A percentile compares a stretch with the other conserved stretches of the same genome.
Evolutionary conservation across 2,888 invertebrate genomes (phyloP).

Genomic region (Euplexia lucipara): DNA sequence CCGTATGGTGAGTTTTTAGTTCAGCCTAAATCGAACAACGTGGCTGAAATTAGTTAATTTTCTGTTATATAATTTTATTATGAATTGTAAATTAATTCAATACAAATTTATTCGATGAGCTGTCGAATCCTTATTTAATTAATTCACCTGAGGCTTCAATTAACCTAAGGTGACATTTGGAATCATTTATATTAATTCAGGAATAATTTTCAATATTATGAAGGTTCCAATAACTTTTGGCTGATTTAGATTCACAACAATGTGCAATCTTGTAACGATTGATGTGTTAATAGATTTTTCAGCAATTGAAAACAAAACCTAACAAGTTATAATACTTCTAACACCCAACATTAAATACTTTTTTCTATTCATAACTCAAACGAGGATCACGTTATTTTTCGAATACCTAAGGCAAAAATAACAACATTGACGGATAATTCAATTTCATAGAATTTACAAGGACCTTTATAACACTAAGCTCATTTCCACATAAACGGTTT

Average conservation of each 20-base stretch:
- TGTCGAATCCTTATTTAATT: background rate
- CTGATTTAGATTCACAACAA: background rate
- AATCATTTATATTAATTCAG: background rate
- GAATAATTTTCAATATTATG: background rate
- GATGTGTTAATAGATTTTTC: too few relatives aligned
- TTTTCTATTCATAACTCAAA: background rate
- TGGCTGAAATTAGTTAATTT: background rate
- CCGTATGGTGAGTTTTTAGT: conserved; percentile 5
- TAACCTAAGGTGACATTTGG: background rate
- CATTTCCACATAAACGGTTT: conserved; percentile 16
- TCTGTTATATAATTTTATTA: conserved; percentile 12
- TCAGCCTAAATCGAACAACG: background rate
- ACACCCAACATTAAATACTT: background rate
- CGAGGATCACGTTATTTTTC: background rate
- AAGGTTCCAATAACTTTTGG: background rate
- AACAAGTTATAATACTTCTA: background rate
- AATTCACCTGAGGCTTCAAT: background rate
- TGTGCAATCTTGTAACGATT: too few relatives aligned
- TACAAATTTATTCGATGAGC: conserved; percentile 25
- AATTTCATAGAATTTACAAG: background rate
- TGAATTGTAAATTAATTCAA: conserved; percentile 16
- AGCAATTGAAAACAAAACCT: background rate
- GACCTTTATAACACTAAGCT: background rate
- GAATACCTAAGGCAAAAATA: conserved; percentile 10
- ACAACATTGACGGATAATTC: background rate